A percentile compares a stretch with the other conserved stretches of the same genome.
These are phyloP conservation scores for Paedocypris sp. DNA, from an alignment of 2,113 vertebrate genomes.

Conservation along the genomic window DNA sequence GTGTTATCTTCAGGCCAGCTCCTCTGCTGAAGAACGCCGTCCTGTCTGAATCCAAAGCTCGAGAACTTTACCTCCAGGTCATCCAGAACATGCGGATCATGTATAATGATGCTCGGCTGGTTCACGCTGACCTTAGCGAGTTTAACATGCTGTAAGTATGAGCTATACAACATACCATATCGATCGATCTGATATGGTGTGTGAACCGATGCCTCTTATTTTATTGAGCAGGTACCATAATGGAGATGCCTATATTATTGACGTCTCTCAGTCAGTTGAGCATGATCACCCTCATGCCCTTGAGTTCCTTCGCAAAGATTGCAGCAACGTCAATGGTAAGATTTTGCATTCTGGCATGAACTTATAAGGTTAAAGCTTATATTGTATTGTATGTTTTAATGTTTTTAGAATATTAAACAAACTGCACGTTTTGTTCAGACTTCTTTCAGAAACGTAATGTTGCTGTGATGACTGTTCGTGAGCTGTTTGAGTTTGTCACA, in stretches of 20 bases:
- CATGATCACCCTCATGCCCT: constrained; percentile 90
- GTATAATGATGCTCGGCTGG: constrained; percentile 85
- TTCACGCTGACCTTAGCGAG: constrained; percentile 96
- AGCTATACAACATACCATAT: background rate
- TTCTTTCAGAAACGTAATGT: constrained; percentile 77
- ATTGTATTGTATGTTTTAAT: background rate
- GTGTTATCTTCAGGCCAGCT: constrained; percentile 66
- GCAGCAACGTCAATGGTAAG: constrained; percentile 81
- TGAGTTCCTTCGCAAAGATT: constrained; percentile 93
- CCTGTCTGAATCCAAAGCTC: constrained; percentile 78
- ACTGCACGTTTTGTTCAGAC: constrained; percentile 61
- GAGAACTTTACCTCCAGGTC: constrained; percentile 82
- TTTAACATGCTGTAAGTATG: constrained; percentile 86
- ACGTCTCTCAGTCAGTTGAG: constrained; percentile 92
- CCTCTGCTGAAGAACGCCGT: constrained; percentile 83
- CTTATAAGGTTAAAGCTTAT: background rate
- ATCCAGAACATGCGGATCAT: constrained; percentile 88
- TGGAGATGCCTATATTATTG: constrained; percentile 78
- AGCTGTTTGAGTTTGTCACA: constrained; percentile 90
- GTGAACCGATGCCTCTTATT: background rate
- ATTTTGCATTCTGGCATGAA: background rate
- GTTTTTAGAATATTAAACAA: too few relatives aligned
- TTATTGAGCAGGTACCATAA: constrained; percentile 66
- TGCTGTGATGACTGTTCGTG: constrained; percentile 85
- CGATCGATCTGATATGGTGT: background rate